A percentile compares a stretch with the other conserved stretches of the same genome.
Conservation (phyloP, 2,888 invertebrate genomes). For the Scaeva pyrastri region DNA sequence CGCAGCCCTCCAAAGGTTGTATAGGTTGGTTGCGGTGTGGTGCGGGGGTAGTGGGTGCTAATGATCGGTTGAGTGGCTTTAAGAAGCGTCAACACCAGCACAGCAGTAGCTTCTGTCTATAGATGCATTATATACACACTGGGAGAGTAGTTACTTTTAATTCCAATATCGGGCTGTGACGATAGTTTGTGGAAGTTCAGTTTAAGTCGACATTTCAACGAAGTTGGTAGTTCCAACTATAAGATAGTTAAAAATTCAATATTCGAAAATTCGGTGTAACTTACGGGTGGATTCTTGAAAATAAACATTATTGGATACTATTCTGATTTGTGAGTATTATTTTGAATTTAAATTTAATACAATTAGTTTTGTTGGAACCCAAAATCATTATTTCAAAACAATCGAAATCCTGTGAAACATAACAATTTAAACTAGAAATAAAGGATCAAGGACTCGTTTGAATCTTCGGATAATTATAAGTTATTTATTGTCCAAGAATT, state of each 20-base stretch:
- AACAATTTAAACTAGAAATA: too few relatives aligned
- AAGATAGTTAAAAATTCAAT: not conserved
- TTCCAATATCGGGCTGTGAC: constrained; percentile 51
- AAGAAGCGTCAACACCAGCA: constrained; percentile 14
- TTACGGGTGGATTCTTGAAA: not conserved
- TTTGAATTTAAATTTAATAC: too few relatives aligned
- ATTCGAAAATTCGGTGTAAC: not conserved
- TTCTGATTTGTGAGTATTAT: not conserved
- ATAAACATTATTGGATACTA: not conserved
- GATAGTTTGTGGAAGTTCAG: constrained; percentile 47
- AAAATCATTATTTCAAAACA: too few relatives aligned
- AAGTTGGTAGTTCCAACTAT: constrained; percentile 37
- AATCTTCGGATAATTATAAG: too few relatives aligned
- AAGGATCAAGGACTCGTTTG: too few relatives aligned
- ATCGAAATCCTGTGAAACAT: too few relatives aligned
- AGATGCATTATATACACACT: not conserved
- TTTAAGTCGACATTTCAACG: constrained; percentile 53
- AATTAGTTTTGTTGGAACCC: too few relatives aligned
- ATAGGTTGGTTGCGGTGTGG: not conserved
- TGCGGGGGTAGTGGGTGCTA: constrained; percentile 21
- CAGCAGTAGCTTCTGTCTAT: not conserved
- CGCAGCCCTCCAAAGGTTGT: constrained; percentile 22
- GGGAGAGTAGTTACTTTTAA: constrained; percentile 14
- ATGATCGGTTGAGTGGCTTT: constrained; percentile 74
- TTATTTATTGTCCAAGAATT: too few relatives aligned